A percentile compares a stretch with the other conserved stretches of the same genome.
Evolutionary conservation across 2,888 invertebrate species (phyloP).

Genomic region (Eurois occulta): DNA sequence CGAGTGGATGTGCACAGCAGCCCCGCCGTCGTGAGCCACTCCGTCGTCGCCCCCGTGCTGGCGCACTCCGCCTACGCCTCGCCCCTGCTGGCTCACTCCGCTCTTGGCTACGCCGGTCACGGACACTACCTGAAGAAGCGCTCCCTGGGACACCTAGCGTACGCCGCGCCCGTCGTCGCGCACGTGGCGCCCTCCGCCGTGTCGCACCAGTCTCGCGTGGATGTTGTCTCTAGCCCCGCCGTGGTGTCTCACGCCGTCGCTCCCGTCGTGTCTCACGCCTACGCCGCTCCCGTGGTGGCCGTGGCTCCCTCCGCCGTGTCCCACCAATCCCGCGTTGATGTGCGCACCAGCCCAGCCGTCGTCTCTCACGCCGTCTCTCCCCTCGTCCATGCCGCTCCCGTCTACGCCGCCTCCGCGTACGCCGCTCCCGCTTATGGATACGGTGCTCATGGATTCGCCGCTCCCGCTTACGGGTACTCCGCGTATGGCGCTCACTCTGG

Average conservation of each 20-base stretch:
- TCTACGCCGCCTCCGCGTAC: constrained; percentile 67
- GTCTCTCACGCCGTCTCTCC: constrained; percentile 72
- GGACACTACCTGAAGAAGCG: constrained; percentile 79
- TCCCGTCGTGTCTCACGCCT: constrained; percentile 71
- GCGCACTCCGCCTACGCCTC: constrained; percentile 67
- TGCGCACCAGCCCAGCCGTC: constrained; percentile 72
- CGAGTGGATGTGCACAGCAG: constrained; percentile 79
- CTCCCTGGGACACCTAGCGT: constrained; percentile 75
- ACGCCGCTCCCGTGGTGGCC: constrained; percentile 74
- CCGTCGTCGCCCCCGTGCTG: constrained; percentile 60
- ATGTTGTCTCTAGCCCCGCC: constrained; percentile 71
- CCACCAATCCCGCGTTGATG: constrained; percentile 81
- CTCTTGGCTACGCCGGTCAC: constrained; percentile 69
- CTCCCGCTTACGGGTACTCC: constrained; percentile 69
- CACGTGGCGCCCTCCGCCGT: constrained; percentile 83
- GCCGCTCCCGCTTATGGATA: constrained; percentile 50
- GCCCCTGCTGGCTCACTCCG: constrained; percentile 65
- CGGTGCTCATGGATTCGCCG: constrained; percentile 68
- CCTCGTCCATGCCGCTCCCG: constrained; percentile 75
- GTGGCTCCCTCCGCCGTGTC: constrained; percentile 74
- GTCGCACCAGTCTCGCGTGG: constrained; percentile 86
- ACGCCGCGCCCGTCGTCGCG: constrained; percentile 73
- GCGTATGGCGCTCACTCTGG: constrained; percentile 69
- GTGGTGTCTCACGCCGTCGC: constrained; percentile 77
- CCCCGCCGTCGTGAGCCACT: constrained; percentile 74